Evolutionary conservation across 2,113 vertebrate genomes (phyloP), one percentile per base, ranked within the genome.

Genomic region (Microcebus ravelobensis): DNA sequence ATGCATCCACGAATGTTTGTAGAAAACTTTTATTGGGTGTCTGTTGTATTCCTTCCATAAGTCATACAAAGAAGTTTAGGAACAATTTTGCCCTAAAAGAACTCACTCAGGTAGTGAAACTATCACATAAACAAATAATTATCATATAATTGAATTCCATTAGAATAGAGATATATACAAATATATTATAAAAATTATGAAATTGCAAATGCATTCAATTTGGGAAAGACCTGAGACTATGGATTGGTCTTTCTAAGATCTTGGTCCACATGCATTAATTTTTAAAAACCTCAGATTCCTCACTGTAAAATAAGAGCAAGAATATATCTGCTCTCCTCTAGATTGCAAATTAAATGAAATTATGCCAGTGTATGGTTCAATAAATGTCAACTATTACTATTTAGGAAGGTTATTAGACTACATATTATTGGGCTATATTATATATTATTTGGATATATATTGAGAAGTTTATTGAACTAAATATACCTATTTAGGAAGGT

Each of bases 251-350:
- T 91, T 89, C 48, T 71, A 65, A 36, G 18, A 55, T 23, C 34
- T 84, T 95, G 52, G 17, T 65, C 92, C 45, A 96, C 86, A 93
- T 68, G 2, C 63, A 39, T 88, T 91, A 91, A 83, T 65, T 96
- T 97, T 96, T 83, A 27, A 91, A 95, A 93, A 5, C 20, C 45
- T 87, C 36, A 34, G 9, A 90, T 87, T 81, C 65, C 29, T 61
- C 15, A 55, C 39, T 85, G 1, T 87, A 94, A 89, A 97, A 74
- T 87, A 48, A 83, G 25, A 18, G 71, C 25, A 71, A 29, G 21
- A 68, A 9, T 85, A 50, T 55, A 48, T 2, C 11, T 21, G 55
- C 25, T 79, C 45, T 65, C 17, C 11, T 76, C 17, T 81, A 71
- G 7, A 23, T 74, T 94, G 31, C 67, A 17, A n/a, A 48, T 45